Evolutionary conservation across 2,797 vertebrate genomes (phyloP).

Genomic region (Microtus californicus): DNA sequence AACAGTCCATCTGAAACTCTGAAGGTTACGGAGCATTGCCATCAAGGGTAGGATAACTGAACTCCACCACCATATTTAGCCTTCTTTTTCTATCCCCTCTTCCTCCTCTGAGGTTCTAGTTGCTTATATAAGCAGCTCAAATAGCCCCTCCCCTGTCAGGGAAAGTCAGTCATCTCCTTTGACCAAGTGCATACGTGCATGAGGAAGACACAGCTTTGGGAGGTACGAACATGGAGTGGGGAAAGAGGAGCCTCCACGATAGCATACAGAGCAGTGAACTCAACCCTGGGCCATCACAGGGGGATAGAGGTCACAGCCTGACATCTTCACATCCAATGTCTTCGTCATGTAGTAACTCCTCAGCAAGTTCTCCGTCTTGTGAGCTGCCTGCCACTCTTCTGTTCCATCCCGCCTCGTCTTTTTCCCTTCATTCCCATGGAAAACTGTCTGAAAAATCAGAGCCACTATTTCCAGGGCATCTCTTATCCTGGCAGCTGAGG

Average conservation of each 20-base stretch:
- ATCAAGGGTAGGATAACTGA: not conserved
- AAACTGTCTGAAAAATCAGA: not conserved
- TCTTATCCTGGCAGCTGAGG: not conserved
- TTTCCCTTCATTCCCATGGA: not conserved
- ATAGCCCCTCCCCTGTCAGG: not conserved
- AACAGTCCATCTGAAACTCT: not conserved
- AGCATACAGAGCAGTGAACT: not conserved
- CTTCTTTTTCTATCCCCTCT: not conserved
- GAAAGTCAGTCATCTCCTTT: not conserved
- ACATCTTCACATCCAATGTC: not conserved
- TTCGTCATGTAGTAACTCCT: not conserved
- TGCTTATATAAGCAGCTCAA: no score
- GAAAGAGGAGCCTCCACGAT: no score
- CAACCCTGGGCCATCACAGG: not conserved
- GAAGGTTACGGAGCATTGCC: slow-evolving; percentile 12
- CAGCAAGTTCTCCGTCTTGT: not conserved
- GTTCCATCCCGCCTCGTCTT: not conserved
- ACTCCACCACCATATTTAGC: not conserved
- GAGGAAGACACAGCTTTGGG: not conserved
- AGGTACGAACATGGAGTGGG: not conserved
- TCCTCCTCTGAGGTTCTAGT: not conserved
- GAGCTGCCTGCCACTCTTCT: not conserved
- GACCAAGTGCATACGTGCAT: no score
- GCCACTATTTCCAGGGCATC: not conserved
- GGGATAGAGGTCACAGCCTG: no score